Evolutionary conservation across 2,113 vertebrate genomes (phyloP).

Genomic region (Saguinus imperator): DNA sequence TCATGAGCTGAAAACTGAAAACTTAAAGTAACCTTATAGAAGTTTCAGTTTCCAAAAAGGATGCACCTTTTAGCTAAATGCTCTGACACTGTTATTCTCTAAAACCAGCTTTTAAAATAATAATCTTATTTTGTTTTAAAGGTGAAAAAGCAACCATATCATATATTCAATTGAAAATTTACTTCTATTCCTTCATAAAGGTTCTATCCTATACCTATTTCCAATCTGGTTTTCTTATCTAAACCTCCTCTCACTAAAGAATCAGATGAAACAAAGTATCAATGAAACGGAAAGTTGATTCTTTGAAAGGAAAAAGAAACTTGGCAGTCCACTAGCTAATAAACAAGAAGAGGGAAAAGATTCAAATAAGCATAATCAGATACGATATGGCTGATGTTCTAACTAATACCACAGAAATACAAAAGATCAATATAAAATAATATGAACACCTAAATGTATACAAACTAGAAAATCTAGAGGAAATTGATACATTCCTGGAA

Average conservation of each 20-base stretch:
- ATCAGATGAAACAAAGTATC: not conserved
- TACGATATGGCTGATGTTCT: no score
- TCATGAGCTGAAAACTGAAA: conserved; percentile 52
- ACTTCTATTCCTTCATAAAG: not conserved
- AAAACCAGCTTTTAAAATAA: conserved; percentile 38
- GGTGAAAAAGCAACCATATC: not conserved
- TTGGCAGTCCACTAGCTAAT: no score
- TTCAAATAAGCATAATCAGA: no score
- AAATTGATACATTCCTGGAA: no score
- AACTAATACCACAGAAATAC: no score
- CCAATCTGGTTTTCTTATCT: not conserved
- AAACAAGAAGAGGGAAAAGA: no score
- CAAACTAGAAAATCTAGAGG: no score
- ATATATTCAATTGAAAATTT: not conserved
- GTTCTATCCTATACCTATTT: not conserved
- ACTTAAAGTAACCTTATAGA: conserved; percentile 25
- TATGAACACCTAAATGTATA: no score
- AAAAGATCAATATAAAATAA: no score
- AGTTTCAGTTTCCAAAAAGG: conserved; percentile 24
- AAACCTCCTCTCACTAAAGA: not conserved
- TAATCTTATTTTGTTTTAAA: conserved; percentile 45
- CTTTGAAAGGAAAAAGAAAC: no score
- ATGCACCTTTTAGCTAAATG: conserved; percentile 20
- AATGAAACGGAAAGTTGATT: no score
- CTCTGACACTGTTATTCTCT: not conserved